phyloP scores from a whole-genome alignment of 2,888 invertebrate genomes.

The Drosophila greeni region DNA sequence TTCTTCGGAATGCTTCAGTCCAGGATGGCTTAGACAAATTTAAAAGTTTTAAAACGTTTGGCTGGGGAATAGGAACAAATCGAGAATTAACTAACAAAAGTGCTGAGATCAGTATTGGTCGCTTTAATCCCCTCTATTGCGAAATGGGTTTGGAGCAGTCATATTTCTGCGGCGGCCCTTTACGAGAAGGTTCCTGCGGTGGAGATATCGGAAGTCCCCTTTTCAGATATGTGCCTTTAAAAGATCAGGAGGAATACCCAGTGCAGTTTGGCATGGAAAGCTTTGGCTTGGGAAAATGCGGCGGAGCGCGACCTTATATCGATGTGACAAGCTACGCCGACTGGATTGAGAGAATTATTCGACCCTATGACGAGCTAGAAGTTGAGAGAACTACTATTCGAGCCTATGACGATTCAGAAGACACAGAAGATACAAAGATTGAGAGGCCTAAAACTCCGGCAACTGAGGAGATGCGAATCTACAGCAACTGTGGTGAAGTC shows the following conservation, averaged over 20 bases:
- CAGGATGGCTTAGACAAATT: rapidly evolving
- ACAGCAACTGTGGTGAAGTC: neutral
- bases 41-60: neutral
- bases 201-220: neutral
- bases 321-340: conserved; percentile 1
- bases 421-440: neutral
- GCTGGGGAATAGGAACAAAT: neutral
- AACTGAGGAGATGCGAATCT: neutral
- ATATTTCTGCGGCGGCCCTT: neutral
- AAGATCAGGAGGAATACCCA: neutral
- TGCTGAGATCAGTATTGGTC: neutral
- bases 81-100: neutral
- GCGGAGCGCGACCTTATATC: neutral
- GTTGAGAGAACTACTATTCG: neutral
- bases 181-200: neutral
- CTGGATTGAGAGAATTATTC: neutral
- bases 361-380: neutral
- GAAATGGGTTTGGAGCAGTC: neutral
- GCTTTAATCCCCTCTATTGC: neutral
- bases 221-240: rapidly evolving
- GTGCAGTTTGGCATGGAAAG: neutral
- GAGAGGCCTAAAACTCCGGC: neutral
- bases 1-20: neutral
- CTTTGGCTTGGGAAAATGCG: neutral
- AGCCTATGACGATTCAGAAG: neutral